These are phyloP conservation scores for Rotaria macrura DNA, from an alignment of 2,888 invertebrate species.

Conservation along the genomic window DNA sequence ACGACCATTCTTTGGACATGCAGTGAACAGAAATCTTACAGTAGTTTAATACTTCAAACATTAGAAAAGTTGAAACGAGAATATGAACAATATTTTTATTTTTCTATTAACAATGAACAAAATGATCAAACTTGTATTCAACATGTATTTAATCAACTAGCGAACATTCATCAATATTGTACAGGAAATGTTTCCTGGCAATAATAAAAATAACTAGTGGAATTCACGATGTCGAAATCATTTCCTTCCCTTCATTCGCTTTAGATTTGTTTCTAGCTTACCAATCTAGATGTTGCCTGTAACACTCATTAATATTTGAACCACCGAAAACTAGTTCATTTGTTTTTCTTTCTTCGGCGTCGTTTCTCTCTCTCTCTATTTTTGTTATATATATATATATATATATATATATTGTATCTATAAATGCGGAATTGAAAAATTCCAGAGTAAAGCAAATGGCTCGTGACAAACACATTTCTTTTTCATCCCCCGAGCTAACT, in stretches of 20 bases:
- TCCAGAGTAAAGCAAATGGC: neutral
- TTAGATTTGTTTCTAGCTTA: neutral
- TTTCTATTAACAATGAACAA: neutral
- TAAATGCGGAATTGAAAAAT: neutral
- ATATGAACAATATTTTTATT: neutral
- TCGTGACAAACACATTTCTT: neutral
- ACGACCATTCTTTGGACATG: neutral
- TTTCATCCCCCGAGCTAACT: neutral
- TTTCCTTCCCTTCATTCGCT: neutral
- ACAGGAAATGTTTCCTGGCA: neutral
- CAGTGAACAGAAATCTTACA: neutral
- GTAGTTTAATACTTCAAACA: neutral
- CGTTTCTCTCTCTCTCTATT: too few species aligned
- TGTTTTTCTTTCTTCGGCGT: neutral
- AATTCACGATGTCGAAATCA: neutral
- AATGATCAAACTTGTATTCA: neutral
- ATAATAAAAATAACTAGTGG: neutral
- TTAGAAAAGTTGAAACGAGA: neutral
- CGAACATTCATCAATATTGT: neutral
- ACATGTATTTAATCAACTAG: neutral
- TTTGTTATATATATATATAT: neutral
- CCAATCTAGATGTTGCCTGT: neutral
- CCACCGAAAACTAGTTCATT: neutral
- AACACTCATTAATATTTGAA: neutral
- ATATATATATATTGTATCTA: neutral